phyloP scores from a whole-genome alignment of 2,113 vertebrate species.

The Gila orcuttii region DNA sequence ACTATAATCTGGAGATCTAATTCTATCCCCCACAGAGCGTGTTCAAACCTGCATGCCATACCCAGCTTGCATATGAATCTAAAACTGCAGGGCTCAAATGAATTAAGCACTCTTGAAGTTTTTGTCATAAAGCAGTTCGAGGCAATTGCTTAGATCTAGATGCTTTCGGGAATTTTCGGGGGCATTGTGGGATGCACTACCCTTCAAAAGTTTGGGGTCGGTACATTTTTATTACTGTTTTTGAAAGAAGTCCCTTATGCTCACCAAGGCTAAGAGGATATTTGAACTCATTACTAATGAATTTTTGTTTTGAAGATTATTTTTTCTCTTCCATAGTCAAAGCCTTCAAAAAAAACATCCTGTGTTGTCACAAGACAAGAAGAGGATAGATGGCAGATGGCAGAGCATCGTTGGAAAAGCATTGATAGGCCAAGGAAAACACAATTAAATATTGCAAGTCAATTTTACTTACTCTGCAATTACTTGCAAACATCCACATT shows the following conservation, averaged over 20 bases:
- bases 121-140: neutral
- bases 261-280: no score
- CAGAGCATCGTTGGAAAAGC: slow-evolving; percentile 32
- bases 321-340: neutral
- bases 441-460: neutral
- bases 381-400: slow-evolving; percentile 45
- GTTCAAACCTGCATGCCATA: slow-evolving; percentile 49
- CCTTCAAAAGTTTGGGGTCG: no score
- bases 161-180: neutral
- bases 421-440: neutral
- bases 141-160: neutral
- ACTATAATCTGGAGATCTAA: slow-evolving; percentile 44
- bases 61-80: slow-evolving; percentile 26
- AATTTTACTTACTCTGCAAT: neutral
- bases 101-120: slow-evolving; percentile 4
- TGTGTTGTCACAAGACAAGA: slow-evolving; percentile 47
- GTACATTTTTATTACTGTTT: no score
- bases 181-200: no score
- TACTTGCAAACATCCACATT: neutral
- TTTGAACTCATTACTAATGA: neutral
- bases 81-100: slow-evolving; percentile 27
- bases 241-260: no score
- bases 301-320: neutral
- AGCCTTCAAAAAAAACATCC: neutral
- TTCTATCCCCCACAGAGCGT: slow-evolving; percentile 37